A percentile compares a stretch with the other conserved stretches of the same genome.
These are phyloP conservation scores for Campoletis raptor DNA, from an alignment of 2,888 invertebrate species.

Conservation along the genomic window DNA sequence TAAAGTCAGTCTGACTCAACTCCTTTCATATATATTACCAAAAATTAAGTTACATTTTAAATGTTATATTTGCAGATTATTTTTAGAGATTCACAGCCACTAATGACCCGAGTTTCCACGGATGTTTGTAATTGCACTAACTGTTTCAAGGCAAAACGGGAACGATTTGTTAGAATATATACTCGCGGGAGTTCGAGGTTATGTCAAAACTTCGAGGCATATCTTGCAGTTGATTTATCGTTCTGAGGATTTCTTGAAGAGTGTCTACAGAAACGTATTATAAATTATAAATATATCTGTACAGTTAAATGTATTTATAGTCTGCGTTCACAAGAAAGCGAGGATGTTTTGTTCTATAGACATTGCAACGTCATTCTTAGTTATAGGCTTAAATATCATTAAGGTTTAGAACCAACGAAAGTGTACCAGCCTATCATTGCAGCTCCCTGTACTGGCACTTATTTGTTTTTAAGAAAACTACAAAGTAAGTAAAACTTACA, in stretches of 20 bases:
- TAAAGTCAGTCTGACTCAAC: background rate
- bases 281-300: background rate
- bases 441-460: background rate
- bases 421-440: conserved; percentile 17
- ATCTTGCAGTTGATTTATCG: conserved; percentile 54
- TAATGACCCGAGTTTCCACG: conserved; percentile 12
- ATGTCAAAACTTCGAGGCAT: conserved; percentile 51
- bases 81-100: background rate
- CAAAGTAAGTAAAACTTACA: background rate
- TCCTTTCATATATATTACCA: background rate
- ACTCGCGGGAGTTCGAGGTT: conserved; percentile 32
- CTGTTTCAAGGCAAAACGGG: conserved; percentile 16
- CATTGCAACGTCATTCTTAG: conserved; percentile 33
- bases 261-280: conserved; percentile 10
- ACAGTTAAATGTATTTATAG: background rate
- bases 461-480: background rate
- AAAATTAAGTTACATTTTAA: background rate
- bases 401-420: conserved; percentile 16
- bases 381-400: conserved; percentile 37
- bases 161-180: conserved; percentile 52
- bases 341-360: conserved; percentile 27
- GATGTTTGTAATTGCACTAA: conserved; percentile 13
- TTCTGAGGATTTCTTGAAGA: conserved; percentile 11
- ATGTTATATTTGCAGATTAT: background rate
- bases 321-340: conserved; percentile 20